These are phyloP conservation scores for Oceanodroma leucorhoa DNA, from an alignment of 2,797 vertebrate genomes.

Conservation along the genomic window DNA sequence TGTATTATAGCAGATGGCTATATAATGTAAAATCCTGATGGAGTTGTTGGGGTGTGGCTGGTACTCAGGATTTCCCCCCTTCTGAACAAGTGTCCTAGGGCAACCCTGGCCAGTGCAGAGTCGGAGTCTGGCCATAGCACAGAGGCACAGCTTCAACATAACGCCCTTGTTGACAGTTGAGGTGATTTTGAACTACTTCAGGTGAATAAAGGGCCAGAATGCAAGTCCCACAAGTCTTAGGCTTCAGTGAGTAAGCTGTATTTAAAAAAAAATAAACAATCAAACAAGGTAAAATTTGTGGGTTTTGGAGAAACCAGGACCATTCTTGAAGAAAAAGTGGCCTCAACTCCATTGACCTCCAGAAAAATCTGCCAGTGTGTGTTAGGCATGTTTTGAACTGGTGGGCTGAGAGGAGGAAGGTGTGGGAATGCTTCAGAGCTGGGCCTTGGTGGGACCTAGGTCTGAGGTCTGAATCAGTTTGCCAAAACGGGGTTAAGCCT, in stretches of 20 bases:
- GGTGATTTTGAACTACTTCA: not conserved
- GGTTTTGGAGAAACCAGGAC: not conserved
- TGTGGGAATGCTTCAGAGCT: not conserved
- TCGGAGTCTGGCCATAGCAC: not conserved
- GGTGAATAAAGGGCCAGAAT: not conserved
- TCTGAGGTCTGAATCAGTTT: not conserved
- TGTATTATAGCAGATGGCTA: not conserved
- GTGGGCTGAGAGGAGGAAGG: not conserved
- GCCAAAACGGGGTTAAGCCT: not conserved
- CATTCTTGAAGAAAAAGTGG: not conserved
- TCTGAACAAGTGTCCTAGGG: not conserved
- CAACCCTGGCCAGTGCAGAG: not conserved
- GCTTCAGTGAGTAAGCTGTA: not conserved
- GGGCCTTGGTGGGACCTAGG: not conserved
- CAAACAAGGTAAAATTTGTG: not conserved
- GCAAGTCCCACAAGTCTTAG: not conserved
- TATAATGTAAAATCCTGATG: not conserved
- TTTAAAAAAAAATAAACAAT: not conserved
- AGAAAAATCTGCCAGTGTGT: not conserved
- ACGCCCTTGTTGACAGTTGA: not conserved
- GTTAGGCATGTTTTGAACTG: not conserved
- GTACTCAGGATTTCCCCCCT: not conserved
- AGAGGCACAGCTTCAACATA: not conserved
- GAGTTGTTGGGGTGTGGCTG: not conserved
- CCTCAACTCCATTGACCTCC: not conserved